Base-by-base conservation (phyloP, 2,797 vertebrate species). In the Micromesistius poutassou region DNA sequence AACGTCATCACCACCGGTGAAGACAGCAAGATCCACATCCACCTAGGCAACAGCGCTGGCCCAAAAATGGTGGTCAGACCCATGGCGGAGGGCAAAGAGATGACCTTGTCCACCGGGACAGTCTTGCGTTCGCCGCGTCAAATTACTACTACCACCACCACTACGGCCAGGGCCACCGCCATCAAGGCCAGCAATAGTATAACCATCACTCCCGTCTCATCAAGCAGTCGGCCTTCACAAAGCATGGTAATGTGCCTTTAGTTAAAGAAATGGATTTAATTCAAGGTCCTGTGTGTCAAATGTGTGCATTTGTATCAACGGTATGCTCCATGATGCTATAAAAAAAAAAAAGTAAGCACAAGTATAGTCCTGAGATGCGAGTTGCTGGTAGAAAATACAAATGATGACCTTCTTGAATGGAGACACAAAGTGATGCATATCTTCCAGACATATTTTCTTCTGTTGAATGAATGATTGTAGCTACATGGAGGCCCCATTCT, bases 1-100 rank as follows among this genome's bases (percentile, higher is more conserved):
- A 98, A 94, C 0, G 96, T 96, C 73, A 96, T 98, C 81, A 97
- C 97, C 12, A 91, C 92, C 66, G 97, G 96, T 1, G 97, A 99
- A 2, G 97, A 99, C 87, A 99, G 98, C 87, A 99, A 97, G 91
- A 99, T 98, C 85, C 97, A 98, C 83, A 98, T 99, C 89, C 97
- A 99, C 85, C 87, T 98, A 46, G 97, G 97, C 1, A 89, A 85
- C 3, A 89, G 87, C 1, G 77, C 83, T 0, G 90, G 89, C 42
- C 94, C 96, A 1, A 92, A 96, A 74, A 95, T 98, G 87, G 95
- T 96, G 0, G 94, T 97, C 72, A 94, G 96, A 55, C 96, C 97
- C 70, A 87, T 89, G 22, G 90, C 94, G 1, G 97, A 98, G 79
- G 90, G 81, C 89, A 98, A 96, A 28, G 98, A 99, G 79, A 87